Evolutionary conservation across 1,140 invertebrate species (phyloP), one percentile per base, ranked within the genome.

Genomic region (Chionoecetes opilio): DNA sequence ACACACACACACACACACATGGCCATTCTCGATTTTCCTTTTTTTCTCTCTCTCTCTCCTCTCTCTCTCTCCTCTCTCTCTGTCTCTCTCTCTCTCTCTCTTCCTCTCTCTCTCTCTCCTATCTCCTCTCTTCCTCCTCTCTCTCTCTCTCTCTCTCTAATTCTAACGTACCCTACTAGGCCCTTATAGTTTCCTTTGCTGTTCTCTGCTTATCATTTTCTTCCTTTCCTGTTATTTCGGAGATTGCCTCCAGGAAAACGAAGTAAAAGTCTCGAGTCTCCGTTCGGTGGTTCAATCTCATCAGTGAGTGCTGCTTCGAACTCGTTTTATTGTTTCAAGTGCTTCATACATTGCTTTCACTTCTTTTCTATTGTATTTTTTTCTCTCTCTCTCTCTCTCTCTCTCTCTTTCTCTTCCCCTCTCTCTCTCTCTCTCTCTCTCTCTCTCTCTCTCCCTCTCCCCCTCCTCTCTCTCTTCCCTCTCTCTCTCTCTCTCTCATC

Each of bases 401-500:
- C 84, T 86, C 84, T 86, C 84, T 86, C 84, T 86, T 29, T 86
- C 84, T 86, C 84, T 86, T 41, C 32, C 17, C 26, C 35, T 35
- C 34, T 34, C 26, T 34, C 38, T 5, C 31, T 21, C 34, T 35
- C 31, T n/a, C 86, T 37, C 31, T 11, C 85, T 35, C 0, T 87
- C 85, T 87, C 31, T 87, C 85, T 87, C 86, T 87, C 86, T 87
- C 86, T 87, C 86, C 35, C 84, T 86, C 84, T 86, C 84, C 31
- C 84, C 31, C 84, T 86, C 84, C 31, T 29, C 31, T 29, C 31
- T 29, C 31, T 26, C 0, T 31, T 35, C 0, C 34, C 85, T 87
- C 31, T 87, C 85, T 87, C 86, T 87, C 86, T 87, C 86, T 87
- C 86, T 87, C 84, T 86, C 84, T 86, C 84, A n/a, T n/a, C n/a